Evolutionary conservation across 2,888 invertebrate genomes (phyloP), one percentile per base, ranked within the genome.

Genomic region (Unio delphinus): DNA sequence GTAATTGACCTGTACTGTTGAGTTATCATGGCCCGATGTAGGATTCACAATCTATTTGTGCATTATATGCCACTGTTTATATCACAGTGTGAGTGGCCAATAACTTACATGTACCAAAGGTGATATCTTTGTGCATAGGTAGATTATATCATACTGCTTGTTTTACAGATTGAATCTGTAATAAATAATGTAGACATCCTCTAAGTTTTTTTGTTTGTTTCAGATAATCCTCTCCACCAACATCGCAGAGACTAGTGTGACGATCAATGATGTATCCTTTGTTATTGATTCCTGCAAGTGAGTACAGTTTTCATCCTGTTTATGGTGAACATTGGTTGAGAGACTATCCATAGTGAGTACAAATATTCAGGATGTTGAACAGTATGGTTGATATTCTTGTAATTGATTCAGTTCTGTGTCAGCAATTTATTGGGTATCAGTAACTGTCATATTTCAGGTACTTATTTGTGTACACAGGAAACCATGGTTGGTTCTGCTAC

Each of bases 181-280:
- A 45, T 45, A 45, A 45, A 45, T 3, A 45, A 15, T 15, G 11
- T 45, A 45, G 3, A 15, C 15, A 45, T 45, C 11, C 2, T 45
- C 15, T 45, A 15, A 45, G 34, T 7, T 7, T 34, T 34, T 34
- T 58, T 58, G 5, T 28, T 61, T 54, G 20, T 82, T 90, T 0
- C 89, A 95, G 95, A 95, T 99, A 68, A 99, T 99, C 84, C 91
- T 99, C 23, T 95, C 98, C 0, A 99, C 99, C 4, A 99, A 99
- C 90, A 98, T 99, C 86, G 99, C 99, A 0, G 99, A 99, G 91
- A 97, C 98, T 0, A 97, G 97, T 8, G 96, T 99, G 80, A 99
- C 99, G 0, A 99, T 99, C 80, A 95, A 99, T 90, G 99, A 99
- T 88, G 97, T 99, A 3, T 98, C 99, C 1, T 99, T 95, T 90